Percentiles rank a stretch among this genome's conserved stretches.
These are phyloP conservation scores for Kryphioiulus occultus DNA, from an alignment of 2,888 invertebrate genomes.

Conservation along the genomic window DNA sequence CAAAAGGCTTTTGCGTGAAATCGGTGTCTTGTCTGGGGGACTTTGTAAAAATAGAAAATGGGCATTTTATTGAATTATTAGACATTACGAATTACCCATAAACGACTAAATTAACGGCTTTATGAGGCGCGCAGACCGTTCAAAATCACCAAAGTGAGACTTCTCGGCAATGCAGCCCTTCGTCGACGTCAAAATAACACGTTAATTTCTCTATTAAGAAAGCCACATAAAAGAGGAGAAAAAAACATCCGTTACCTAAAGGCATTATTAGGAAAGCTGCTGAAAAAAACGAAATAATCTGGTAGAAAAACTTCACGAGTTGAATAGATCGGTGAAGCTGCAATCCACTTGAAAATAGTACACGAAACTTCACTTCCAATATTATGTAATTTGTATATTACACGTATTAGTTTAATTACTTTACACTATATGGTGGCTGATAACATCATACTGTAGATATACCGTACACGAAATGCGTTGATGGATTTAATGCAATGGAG, in stretches of 20 bases:
- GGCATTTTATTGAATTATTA: not conserved
- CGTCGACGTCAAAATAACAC: not conserved
- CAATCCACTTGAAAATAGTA: too few species aligned
- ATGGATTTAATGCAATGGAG: too few species aligned
- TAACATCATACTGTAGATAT: too few species aligned
- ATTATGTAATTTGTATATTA: too few species aligned
- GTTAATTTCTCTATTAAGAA: not conserved
- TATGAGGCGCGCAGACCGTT: not conserved
- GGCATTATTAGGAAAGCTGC: too few species aligned
- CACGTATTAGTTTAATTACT: too few species aligned
- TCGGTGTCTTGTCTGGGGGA: not conserved
- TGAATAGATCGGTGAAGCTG: too few species aligned
- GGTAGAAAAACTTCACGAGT: too few species aligned
- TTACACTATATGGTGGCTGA: too few species aligned
- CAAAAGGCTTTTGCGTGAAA: not conserved
- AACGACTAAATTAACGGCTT: not conserved
- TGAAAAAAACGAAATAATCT: too few species aligned
- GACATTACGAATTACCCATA: not conserved
- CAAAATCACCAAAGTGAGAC: not conserved
- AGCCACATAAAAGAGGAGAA: not conserved
- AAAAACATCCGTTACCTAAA: not conserved
- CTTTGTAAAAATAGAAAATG: not conserved
- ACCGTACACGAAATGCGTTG: too few species aligned
- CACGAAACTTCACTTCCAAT: too few species aligned
- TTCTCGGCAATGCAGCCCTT: not conserved